Evolutionary conservation across 2,113 vertebrate species (phyloP), one percentile per base, ranked within the genome.

Genomic region (Callospermophilus lateralis): DNA sequence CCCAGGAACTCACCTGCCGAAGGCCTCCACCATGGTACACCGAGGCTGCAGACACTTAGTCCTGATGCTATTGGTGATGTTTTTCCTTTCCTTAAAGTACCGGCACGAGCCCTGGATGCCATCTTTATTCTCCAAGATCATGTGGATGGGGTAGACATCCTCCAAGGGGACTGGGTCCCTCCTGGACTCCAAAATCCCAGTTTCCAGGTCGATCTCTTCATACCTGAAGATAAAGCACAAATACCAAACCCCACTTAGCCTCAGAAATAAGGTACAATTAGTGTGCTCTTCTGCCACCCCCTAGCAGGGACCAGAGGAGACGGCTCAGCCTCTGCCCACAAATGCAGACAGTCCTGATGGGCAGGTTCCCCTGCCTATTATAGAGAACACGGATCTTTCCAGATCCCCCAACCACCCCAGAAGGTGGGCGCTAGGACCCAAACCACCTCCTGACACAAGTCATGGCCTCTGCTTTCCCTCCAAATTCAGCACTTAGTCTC

Each of bases 51-150:
- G 90, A 86, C 98, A 97, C 81, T 98, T 97, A 19, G 96, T 99
- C 94, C 99, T 98, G 92, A 99, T 95, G 15, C 98, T 97, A 73
- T 94, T 97, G 11, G 99, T 99, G 78, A 99, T 55, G 34, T 99
- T 98, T 45, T 96, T 97, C 95, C 99, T 99, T 97, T 99, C 98
- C 28, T 98, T 98, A 92, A 99, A 99, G 97, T 99, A 97, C 3
- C 96, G 98, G 97, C 99, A 99, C 0, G 99, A 99, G 65, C 99
- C 99, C 94, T 99, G 99, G 61, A 99, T 98, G 37, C 99, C 99
- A 37, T 98, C 94, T 53, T 99, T 99, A 93, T 99, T 98, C 16
- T 99, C 99, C 11, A 98, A 84, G 97, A 99, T 89, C 92, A 99
- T 98, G 8, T 99, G 97, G 45, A 99, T 91, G 0, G 99, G 99